These are phyloP conservation scores for Notolepis coatsorum DNA, from an alignment of 2,797 vertebrate genomes.

Conservation along the genomic window DNA sequence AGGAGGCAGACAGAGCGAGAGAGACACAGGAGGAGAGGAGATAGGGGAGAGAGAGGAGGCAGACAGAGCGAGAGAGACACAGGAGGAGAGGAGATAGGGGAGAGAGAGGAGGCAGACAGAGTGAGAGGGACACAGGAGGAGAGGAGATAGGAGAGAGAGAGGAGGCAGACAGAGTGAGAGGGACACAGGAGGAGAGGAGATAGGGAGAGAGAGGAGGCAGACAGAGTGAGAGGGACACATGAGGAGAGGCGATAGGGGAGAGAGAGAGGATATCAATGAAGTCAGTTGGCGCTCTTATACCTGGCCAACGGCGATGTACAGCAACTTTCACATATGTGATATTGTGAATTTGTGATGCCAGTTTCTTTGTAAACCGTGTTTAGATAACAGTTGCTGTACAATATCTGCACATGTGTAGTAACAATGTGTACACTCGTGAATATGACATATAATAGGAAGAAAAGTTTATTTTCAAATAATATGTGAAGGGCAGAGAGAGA, in stretches of 20 bases:
- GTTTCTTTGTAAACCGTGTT: too few species aligned
- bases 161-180: not conserved
- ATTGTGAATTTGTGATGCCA: too few species aligned
- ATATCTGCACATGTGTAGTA: too few species aligned
- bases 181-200: constrained; percentile 5
- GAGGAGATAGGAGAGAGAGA: not conserved
- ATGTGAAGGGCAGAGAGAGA: not conserved
- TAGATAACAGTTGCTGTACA: too few species aligned
- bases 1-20: not conserved
- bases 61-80: not conserved
- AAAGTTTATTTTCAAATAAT: too few species aligned
- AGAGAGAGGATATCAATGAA: too few species aligned
- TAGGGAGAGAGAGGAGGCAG: not conserved
- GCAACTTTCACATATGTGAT: too few species aligned
- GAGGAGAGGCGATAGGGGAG: not conserved
- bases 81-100: not conserved
- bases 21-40: constrained; percentile 5
- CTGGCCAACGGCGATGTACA: too few species aligned
- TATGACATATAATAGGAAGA: too few species aligned
- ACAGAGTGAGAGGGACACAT: not conserved
- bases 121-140: not conserved
- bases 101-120: constrained; percentile 10
- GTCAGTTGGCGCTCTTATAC: too few species aligned
- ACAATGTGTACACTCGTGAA: too few species aligned
- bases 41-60: not conserved